Conservation (phyloP, 2,888 invertebrate genomes). For the Orthosia cruda region DNA sequence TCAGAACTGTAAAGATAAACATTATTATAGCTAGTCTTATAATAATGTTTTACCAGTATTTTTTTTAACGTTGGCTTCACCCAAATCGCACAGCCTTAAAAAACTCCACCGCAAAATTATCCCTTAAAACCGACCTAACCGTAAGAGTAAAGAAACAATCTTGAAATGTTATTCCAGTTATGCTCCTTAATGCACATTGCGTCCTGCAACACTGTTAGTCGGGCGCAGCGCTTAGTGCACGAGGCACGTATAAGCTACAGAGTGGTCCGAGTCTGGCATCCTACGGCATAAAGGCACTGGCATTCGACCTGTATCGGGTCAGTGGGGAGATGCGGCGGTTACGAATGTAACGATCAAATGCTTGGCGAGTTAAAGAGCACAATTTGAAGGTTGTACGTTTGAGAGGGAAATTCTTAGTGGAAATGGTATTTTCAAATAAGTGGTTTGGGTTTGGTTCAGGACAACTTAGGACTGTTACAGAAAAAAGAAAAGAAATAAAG, state of each 20-base stretch:
- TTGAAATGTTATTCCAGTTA: constrained; percentile 25
- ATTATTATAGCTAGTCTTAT: too few relatives aligned
- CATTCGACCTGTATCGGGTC: constrained; percentile 17
- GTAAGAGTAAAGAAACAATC: not conserved
- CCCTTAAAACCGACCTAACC: too few relatives aligned
- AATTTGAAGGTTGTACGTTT: not conserved
- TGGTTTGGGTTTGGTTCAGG: not conserved
- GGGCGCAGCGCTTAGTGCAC: constrained; percentile 11
- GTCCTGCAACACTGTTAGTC: constrained; percentile 1
- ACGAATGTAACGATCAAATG: constrained; percentile 8
- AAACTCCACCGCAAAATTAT: not conserved
- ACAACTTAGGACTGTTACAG: not conserved
- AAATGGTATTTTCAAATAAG: not conserved
- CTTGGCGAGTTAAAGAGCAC: constrained; percentile 1
- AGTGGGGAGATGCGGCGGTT: constrained; percentile 5
- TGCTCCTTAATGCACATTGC: constrained; percentile 15
- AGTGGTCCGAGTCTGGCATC: not conserved
- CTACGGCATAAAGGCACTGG: not conserved
- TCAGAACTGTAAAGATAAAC: too few relatives aligned
- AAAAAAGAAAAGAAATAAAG: too few relatives aligned
- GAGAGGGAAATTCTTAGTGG: too few relatives aligned
- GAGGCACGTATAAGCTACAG: constrained; percentile 34
- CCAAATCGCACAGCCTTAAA: not conserved
- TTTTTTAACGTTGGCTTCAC: not conserved
- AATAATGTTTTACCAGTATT: too few relatives aligned